These are phyloP conservation scores for Harpalus rubripes DNA, from an alignment of 2,888 invertebrate species.

Conservation along the genomic window DNA sequence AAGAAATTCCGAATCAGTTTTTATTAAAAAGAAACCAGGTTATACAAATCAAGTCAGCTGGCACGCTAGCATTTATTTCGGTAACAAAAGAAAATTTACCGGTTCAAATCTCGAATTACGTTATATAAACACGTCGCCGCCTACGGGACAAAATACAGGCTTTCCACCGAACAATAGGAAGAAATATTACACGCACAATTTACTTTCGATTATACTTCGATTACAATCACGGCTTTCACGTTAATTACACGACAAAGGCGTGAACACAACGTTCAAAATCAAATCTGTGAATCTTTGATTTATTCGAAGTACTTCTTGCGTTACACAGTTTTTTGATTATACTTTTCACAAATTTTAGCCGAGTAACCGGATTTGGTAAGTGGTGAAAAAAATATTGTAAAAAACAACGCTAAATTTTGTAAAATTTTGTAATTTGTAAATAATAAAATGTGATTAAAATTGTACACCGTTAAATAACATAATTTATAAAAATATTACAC, in stretches of 20 bases:
- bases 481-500: too few species aligned
- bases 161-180: background rate
- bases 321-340: too few species aligned
- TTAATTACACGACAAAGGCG: background rate
- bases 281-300: background rate
- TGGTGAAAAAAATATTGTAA: too few species aligned
- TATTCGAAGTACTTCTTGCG: too few species aligned
- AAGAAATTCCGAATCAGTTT: conserved; percentile 37
- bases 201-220: conserved; percentile 19
- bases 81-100: conserved; percentile 62
- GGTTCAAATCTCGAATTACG: conserved; percentile 52
- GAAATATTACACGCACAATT: conserved; percentile 26
- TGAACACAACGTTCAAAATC: background rate
- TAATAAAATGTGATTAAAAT: too few species aligned
- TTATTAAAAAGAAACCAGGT: conserved; percentile 58
- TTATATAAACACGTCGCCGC: conserved; percentile 51
- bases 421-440: too few species aligned
- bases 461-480: too few species aligned
- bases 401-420: too few species aligned
- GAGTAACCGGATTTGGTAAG: too few species aligned
- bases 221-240: background rate
- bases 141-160: background rate
- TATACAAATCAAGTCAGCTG: conserved; percentile 50
- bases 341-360: too few species aligned
- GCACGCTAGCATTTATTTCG: conserved; percentile 60